Percentiles rank a stretch among this genome's conserved stretches.
phyloP scores from a whole-genome alignment of 2,113 vertebrate genomes.

The Thoracochromis brauschi region DNA sequence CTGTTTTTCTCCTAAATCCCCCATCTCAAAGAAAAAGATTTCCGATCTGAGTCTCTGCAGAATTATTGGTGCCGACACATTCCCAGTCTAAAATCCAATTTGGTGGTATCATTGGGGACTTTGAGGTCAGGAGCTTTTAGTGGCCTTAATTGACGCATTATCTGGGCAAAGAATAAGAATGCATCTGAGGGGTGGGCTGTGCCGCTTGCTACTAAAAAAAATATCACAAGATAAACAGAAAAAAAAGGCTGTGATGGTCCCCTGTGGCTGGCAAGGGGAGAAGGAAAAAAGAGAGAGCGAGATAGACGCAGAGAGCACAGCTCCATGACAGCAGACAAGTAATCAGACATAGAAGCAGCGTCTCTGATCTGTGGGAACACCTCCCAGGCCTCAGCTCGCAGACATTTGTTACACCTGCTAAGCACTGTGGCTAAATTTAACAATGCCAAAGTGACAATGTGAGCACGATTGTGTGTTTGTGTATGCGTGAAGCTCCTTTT shows the following conservation, averaged over 20 bases:
- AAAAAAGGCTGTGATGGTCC: constrained; percentile 34
- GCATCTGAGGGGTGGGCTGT: neutral
- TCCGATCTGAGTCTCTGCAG: neutral
- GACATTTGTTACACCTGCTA: constrained; percentile 56
- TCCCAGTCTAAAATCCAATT: constrained; percentile 26
- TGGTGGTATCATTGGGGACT: constrained; percentile 5
- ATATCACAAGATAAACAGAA: constrained; percentile 47
- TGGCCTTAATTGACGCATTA: constrained; percentile 29
- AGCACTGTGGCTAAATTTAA: constrained; percentile 64
- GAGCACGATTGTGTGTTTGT: constrained; percentile 26
- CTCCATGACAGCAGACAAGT: constrained; percentile 60
- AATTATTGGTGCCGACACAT: neutral
- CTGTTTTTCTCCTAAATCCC: neutral
- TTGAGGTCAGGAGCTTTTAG: constrained; percentile 44
- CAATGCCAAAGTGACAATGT: constrained; percentile 35
- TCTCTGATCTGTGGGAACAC: constrained; percentile 53
- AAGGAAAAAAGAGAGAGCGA: constrained; percentile 14
- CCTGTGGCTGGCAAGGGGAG: constrained; percentile 25
- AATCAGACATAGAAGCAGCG: constrained; percentile 47
- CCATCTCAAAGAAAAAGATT: neutral
- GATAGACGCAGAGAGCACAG: constrained; percentile 40
- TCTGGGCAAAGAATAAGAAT: constrained; percentile 25
- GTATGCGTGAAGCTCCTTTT: constrained; percentile 12
- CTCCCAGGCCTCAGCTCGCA: constrained; percentile 46
- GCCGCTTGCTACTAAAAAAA: constrained; percentile 2